phyloP scores from a whole-genome alignment of 2,797 vertebrate species.

The Hypotaenidia philippensis region DNA sequence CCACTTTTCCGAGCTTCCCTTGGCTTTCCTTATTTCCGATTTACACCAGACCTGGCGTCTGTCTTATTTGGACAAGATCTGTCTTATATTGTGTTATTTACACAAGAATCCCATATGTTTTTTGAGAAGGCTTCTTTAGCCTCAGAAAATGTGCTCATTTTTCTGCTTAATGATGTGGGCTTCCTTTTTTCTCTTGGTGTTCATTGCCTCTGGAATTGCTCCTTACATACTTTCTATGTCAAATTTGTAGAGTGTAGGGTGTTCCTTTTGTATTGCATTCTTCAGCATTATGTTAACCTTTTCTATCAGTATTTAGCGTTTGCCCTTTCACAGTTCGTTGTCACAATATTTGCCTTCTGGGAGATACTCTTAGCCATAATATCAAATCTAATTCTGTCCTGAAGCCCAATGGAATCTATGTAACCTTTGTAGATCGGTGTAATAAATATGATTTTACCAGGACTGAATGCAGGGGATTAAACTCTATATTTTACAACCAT shows the following conservation, averaged over 20 bases:
- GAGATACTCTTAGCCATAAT: not conserved
- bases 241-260: not conserved
- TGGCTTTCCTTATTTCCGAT: not conserved
- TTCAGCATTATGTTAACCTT: slow-evolving; percentile 49
- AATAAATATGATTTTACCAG: slow-evolving; percentile 35
- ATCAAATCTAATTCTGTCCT: slow-evolving; percentile 54
- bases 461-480: not conserved
- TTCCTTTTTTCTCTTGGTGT: not conserved
- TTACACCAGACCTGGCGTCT: slow-evolving; percentile 11
- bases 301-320: slow-evolving; percentile 47
- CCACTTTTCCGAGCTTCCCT: not conserved
- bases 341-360: slow-evolving; percentile 60
- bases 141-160: slow-evolving; percentile 13
- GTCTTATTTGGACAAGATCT: slow-evolving; percentile 60
- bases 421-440: slow-evolving; percentile 47
- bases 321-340: slow-evolving; percentile 54
- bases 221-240: not conserved
- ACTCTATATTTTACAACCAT: not conserved
- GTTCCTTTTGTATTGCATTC: slow-evolving; percentile 35
- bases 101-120: slow-evolving; percentile 11
- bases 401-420: slow-evolving; percentile 20
- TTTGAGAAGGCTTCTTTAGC: slow-evolving; percentile 6
- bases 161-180: not conserved
- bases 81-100: slow-evolving; percentile 31
- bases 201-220: not conserved